A percentile compares a stretch with the other conserved stretches of the same genome.
Conservation (phyloP, 2,113 vertebrate species). For the Ophiodon elongatus region DNA sequence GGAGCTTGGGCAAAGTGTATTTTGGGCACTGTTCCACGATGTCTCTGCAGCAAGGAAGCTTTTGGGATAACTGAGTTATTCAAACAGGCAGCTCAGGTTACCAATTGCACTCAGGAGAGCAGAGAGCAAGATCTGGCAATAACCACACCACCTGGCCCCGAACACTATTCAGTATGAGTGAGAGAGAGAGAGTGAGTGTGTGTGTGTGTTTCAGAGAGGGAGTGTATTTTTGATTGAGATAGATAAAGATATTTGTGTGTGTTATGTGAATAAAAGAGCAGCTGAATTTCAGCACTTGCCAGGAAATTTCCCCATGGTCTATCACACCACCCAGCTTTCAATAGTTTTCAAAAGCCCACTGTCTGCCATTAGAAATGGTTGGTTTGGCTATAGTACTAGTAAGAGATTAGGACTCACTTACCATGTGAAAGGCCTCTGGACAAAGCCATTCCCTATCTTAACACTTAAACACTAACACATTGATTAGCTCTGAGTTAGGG, state of each 20-base stretch:
- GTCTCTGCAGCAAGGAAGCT: conserved; percentile 61
- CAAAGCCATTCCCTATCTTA: conserved; percentile 59
- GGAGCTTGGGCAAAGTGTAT: conserved; percentile 50
- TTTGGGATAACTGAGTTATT: conserved; percentile 78
- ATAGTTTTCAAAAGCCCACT: conserved; percentile 46
- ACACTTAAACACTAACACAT: conserved; percentile 56
- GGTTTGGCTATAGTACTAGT: conserved; percentile 54
- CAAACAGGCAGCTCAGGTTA: conserved; percentile 80
- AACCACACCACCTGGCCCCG: conserved; percentile 74
- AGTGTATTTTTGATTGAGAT: conserved; percentile 51
- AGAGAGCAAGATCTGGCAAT: conserved; percentile 74
- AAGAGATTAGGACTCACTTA: conserved; percentile 66
- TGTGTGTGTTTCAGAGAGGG: conserved; percentile 25
- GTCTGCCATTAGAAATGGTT: conserved; percentile 58
- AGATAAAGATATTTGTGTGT: conserved; percentile 47
- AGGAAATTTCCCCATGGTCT: conserved; percentile 40
- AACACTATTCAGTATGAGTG: too few relatives aligned
- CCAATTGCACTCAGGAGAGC: conserved; percentile 79
- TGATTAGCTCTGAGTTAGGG: conserved; percentile 58
- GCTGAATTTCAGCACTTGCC: conserved; percentile 38
- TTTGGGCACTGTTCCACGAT: conserved; percentile 62
- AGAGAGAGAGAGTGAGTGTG: too few relatives aligned
- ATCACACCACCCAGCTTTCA: conserved; percentile 44
- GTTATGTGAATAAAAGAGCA: conserved; percentile 47
- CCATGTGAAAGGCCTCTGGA: conserved; percentile 66